These are phyloP conservation scores for Nothoprocta pentlandii DNA, from an alignment of 2,113 vertebrate genomes.

Conservation along the genomic window DNA sequence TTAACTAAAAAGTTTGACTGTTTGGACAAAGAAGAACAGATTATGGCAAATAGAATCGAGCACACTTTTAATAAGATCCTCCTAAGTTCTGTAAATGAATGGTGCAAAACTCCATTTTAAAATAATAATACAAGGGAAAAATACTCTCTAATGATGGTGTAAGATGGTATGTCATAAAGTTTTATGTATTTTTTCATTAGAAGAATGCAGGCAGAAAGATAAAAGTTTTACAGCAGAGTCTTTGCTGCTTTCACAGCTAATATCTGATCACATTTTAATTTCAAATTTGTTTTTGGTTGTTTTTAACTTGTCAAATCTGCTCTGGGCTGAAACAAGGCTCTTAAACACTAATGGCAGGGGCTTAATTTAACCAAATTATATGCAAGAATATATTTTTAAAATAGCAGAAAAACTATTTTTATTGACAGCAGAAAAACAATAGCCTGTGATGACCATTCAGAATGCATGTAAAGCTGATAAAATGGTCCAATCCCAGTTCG, in stretches of 20 bases:
- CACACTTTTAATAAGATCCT: conserved; percentile 27
- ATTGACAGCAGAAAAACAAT: not conserved
- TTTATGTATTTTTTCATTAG: not conserved
- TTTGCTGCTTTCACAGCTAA: not conserved
- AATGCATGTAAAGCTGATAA: not conserved
- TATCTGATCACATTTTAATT: not conserved
- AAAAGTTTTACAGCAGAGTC: not conserved
- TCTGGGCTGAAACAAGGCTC: not conserved
- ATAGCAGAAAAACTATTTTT: not conserved
- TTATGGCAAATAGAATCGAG: not conserved
- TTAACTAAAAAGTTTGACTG: not conserved
- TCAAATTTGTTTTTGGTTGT: not conserved
- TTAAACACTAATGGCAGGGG: not conserved
- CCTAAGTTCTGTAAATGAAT: not conserved
- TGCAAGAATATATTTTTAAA: not conserved
- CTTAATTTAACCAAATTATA: not conserved
- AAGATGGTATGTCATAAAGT: not conserved
- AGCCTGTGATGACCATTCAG: not conserved
- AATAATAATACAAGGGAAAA: not conserved
- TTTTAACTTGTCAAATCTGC: not conserved
- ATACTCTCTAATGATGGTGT: not conserved
- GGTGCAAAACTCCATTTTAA: not conserved
- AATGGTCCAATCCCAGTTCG: not conserved
- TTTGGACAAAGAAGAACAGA: not conserved
- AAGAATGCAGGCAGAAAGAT: not conserved